Percentiles rank a stretch among this genome's conserved stretches.
These are phyloP conservation scores for Ceratitis capitata DNA, from an alignment of 1,140 invertebrate species.

Conservation along the genomic window DNA sequence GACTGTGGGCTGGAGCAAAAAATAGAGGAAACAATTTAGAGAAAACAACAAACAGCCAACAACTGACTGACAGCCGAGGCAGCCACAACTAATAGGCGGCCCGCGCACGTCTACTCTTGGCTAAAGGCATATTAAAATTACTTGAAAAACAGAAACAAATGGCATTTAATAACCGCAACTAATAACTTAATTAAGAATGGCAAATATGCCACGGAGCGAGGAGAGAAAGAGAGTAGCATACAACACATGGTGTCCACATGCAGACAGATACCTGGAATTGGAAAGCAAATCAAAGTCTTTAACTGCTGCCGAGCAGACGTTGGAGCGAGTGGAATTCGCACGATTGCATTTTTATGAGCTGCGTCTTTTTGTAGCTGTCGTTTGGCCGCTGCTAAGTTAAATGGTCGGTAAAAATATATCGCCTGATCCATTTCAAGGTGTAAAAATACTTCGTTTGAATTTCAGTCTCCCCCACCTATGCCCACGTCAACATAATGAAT, in stretches of 20 bases:
- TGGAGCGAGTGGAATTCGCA: neutral
- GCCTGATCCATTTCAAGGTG: neutral
- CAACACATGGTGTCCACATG: neutral
- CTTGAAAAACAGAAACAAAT: constrained; percentile 32
- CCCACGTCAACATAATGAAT: neutral
- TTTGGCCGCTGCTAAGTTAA: neutral
- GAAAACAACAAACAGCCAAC: neutral
- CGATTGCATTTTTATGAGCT: neutral
- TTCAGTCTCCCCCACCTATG: neutral
- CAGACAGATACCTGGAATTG: neutral
- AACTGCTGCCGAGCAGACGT: neutral
- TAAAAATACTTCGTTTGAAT: neutral
- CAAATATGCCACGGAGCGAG: neutral
- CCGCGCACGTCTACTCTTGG: neutral
- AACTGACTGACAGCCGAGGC: neutral
- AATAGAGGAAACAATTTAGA: neutral
- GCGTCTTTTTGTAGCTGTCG: neutral
- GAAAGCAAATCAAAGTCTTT: neutral
- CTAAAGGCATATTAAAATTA: neutral
- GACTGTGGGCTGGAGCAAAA: neutral
- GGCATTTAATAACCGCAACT: constrained; percentile 35
- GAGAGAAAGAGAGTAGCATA: neutral
- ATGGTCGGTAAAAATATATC: neutral
- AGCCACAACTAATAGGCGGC: constrained; percentile 9
- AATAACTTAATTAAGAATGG: constrained; percentile 36